Evolutionary conservation across 2,888 invertebrate species (phyloP).

Genomic region (Ochlodes sylvanus): DNA sequence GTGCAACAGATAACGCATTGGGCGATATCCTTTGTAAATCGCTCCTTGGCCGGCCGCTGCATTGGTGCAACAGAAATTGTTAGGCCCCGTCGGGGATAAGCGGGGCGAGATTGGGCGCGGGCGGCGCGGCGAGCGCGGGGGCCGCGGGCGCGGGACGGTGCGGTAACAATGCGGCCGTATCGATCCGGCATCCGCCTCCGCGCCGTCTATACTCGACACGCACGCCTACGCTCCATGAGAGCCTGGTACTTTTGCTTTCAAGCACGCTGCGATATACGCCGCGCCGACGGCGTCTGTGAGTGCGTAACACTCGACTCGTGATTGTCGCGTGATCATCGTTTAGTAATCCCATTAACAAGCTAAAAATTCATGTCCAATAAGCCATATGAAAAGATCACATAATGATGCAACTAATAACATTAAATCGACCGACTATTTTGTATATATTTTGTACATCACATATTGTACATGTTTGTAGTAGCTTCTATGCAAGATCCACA

Average conservation of each 20-base stretch:
- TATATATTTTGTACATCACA: too few relatives aligned
- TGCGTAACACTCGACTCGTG: slow-evolving; percentile 7
- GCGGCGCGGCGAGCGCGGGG: slow-evolving; percentile 43
- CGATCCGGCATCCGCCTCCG: slow-evolving; percentile 78
- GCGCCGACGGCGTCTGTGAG: slow-evolving; percentile 27
- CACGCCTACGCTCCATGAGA: slow-evolving; percentile 71
- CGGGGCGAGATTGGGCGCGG: slow-evolving; percentile 76
- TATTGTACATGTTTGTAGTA: too few relatives aligned
- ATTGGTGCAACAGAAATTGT: slow-evolving; percentile 79
- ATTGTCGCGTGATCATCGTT: slow-evolving; percentile 16
- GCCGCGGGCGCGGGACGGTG: slow-evolving; percentile 52
- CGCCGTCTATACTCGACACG: slow-evolving; percentile 63
- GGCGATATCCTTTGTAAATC: slow-evolving; percentile 28
- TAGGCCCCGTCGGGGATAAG: slow-evolving; percentile 76
- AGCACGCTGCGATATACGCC: slow-evolving; percentile 41
- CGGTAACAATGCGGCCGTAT: slow-evolving; percentile 83
- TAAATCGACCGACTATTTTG: too few relatives aligned
- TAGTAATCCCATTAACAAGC: neutral
- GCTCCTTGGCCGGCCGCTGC: slow-evolving; percentile 45
- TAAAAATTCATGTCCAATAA: neutral
- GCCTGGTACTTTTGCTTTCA: slow-evolving; percentile 78
- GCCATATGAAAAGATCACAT: neutral
- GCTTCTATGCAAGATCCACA: too few relatives aligned
- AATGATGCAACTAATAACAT: neutral
- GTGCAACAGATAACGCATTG: slow-evolving; percentile 34